phyloP scores from a whole-genome alignment of 2,888 invertebrate genomes.

The Philereme vetulata region DNA sequence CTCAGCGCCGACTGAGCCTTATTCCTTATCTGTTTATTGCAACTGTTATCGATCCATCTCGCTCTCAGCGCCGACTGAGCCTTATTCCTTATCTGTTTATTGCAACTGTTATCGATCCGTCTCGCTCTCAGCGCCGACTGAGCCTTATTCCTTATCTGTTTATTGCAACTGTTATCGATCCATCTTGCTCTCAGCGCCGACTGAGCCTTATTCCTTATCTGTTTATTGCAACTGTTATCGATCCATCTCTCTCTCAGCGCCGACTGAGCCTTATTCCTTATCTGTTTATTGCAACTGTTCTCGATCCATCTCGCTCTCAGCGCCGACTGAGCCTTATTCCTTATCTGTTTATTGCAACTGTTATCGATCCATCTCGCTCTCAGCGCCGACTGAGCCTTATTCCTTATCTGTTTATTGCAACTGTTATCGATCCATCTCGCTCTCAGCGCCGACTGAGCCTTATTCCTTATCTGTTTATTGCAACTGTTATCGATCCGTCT shows the following conservation, averaged over 20 bases:
- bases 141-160: too few relatives aligned
- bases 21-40: too few relatives aligned
- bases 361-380: conserved; percentile 7
- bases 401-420: too few relatives aligned
- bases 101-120: conserved; percentile 9
- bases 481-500: conserved; percentile 8
- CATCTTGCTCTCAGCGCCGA: not conserved
- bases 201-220: too few relatives aligned
- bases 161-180: conserved; percentile 10
- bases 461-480: too few relatives aligned
- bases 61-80: not conserved
- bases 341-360: too few relatives aligned
- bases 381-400: not conserved
- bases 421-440: conserved; percentile 6
- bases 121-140: not conserved
- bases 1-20: not conserved
- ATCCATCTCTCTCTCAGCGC: not conserved
- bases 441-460: not conserved
- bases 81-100: too few relatives aligned
- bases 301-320: conserved; percentile 1
- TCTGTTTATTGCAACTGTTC: too few relatives aligned
- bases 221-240: conserved; percentile 13
- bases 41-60: conserved; percentile 7
- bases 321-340: not conserved
- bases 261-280: not conserved